Evolutionary conservation across 2,888 invertebrate genomes (phyloP).

Genomic region (Temnothorax ravouxi): DNA sequence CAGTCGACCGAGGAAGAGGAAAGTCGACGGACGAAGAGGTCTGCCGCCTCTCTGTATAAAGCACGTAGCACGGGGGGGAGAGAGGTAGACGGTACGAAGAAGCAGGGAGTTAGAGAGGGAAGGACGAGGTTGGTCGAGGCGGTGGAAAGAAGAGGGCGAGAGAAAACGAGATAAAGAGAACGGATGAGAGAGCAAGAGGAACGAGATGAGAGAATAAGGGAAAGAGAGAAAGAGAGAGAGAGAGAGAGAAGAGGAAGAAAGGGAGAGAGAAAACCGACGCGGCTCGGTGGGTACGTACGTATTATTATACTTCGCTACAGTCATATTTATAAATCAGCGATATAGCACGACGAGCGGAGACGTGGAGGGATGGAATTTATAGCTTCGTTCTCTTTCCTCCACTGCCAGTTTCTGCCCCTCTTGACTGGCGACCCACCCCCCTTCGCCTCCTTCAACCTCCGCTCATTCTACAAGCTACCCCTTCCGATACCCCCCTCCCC

Average conservation of each 20-base stretch:
- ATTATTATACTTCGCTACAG: constrained; percentile 87
- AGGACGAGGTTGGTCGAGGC: constrained; percentile 30
- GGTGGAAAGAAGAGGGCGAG: constrained; percentile 41
- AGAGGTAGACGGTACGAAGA: constrained; percentile 59
- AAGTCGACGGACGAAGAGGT: constrained; percentile 65
- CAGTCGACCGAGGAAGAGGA: constrained; percentile 67
- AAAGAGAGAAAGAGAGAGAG: constrained; percentile 38
- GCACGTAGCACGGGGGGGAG: constrained; percentile 63
- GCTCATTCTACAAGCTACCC: constrained; percentile 74
- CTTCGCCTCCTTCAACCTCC: constrained; percentile 70
- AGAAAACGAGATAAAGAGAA: constrained; percentile 45
- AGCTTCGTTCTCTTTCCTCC: constrained; percentile 85
- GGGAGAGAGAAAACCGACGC: constrained; percentile 70
- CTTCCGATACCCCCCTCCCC: constrained; percentile 69
- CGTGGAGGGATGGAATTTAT: constrained; percentile 85
- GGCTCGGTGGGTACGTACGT: constrained; percentile 83
- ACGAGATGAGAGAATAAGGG: constrained; percentile 23
- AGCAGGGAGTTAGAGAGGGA: constrained; percentile 48
- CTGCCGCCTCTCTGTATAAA: constrained; percentile 57
- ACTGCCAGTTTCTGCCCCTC: constrained; percentile 86
- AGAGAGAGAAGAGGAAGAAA: constrained; percentile 36
- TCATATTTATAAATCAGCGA: constrained; percentile 87
- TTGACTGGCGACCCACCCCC: constrained; percentile 71
- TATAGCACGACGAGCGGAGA: constrained; percentile 85
- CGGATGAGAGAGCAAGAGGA: constrained; percentile 19